Evolutionary conservation across 2,888 invertebrate species (phyloP).

Genomic region (Panopea generosa): DNA sequence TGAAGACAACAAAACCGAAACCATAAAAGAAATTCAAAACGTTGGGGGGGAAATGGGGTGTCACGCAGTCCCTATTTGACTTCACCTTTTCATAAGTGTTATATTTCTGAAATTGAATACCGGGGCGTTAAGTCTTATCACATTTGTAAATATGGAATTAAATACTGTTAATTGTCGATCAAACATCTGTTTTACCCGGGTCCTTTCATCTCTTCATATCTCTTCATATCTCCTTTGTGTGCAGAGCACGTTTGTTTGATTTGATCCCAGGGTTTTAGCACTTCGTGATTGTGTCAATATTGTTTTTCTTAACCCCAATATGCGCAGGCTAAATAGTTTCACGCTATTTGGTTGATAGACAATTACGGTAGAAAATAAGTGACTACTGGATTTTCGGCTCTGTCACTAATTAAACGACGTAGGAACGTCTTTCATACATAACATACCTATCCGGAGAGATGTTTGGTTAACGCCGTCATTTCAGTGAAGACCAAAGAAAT

Average conservation of each 20-base stretch:
- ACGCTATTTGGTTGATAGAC: slow-evolving; percentile 18
- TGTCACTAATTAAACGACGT: too few species aligned
- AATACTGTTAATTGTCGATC: slow-evolving; percentile 6
- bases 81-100: too few species aligned
- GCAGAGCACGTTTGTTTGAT: slow-evolving; percentile 5
- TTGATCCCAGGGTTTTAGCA: slow-evolving; percentile 20
- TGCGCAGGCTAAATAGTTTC: slow-evolving; percentile 35
- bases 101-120: too few species aligned
- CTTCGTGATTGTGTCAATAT: slow-evolving; percentile 29
- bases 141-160: slow-evolving; percentile 1
- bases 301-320: slow-evolving; percentile 11
- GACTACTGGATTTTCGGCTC: background rate
- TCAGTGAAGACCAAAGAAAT: too few species aligned
- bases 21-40: slow-evolving; percentile 2
- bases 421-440: too few species aligned
- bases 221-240: background rate
- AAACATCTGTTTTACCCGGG: slow-evolving; percentile 17
- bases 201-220: background rate
- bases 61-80: too few species aligned
- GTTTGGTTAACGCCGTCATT: too few species aligned
- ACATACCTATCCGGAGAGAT: too few species aligned
- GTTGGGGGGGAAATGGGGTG: too few species aligned
- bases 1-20: too few species aligned
- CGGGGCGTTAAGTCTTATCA: too few species aligned
- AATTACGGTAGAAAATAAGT: background rate